A percentile compares a stretch with the other conserved stretches of the same genome.
Conservation (phyloP, 2,113 vertebrate species). For the Heterotis niloticus region DNA sequence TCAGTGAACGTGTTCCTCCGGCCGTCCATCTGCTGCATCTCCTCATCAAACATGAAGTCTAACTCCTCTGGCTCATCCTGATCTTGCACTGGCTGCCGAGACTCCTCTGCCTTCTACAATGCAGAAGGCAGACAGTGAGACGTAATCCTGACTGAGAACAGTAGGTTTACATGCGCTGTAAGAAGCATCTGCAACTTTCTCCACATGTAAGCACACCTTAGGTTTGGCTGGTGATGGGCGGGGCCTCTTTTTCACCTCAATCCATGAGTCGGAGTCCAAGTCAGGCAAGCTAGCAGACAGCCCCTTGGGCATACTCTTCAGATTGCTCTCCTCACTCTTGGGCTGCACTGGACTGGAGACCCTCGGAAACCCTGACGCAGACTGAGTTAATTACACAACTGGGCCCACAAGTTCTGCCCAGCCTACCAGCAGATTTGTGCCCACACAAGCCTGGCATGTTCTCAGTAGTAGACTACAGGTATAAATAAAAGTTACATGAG, state of each 20-base stretch:
- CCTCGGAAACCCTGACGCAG: constrained; percentile 68
- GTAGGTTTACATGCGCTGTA: neutral
- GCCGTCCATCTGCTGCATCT: constrained; percentile 96
- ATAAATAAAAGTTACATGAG: neutral
- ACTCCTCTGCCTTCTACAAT: constrained; percentile 11
- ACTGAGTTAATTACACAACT: constrained; percentile 53
- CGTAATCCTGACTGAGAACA: neutral
- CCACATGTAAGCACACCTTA: constrained; percentile 63
- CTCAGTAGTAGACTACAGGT: neutral
- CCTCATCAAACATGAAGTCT: constrained; percentile 96
- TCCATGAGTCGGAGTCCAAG: constrained; percentile 79
- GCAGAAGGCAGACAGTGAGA: neutral
- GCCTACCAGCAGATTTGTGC: neutral
- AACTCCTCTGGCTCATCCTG: constrained; percentile 92
- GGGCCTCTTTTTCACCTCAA: constrained; percentile 85
- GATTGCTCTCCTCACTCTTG: constrained; percentile 55
- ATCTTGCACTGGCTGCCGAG: constrained; percentile 46
- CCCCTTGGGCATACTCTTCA: constrained; percentile 62
- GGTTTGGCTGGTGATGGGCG: constrained; percentile 59
- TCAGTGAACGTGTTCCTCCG: constrained; percentile 95
- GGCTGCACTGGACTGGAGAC: constrained; percentile 47
- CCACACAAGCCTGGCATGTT: neutral
- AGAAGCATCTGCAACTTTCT: neutral
- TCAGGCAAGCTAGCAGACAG: constrained; percentile 72
- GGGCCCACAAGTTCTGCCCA: neutral